Evolutionary conservation across 2,888 invertebrate species (phyloP).

Genomic region (Scelioninae gen. 2): DNA sequence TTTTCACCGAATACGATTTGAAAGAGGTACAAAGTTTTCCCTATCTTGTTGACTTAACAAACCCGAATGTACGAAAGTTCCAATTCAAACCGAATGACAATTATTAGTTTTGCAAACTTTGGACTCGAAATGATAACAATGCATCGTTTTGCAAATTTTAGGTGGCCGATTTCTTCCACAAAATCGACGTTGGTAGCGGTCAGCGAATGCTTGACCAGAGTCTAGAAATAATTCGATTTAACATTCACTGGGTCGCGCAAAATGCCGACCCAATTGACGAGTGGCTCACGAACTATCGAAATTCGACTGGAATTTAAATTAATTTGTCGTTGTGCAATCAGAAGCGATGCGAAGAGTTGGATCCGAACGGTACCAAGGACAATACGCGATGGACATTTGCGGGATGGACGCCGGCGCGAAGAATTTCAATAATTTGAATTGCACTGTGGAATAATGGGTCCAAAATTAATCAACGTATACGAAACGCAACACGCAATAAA

Average conservation of each 20-base stretch:
- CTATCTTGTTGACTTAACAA: too few relatives aligned
- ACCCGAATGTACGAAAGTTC: too few relatives aligned
- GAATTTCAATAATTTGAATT: too few relatives aligned
- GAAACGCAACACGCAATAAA: conserved; percentile 19
- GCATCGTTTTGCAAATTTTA: conserved; percentile 63
- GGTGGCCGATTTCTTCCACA: conserved; percentile 80
- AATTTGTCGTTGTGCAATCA: conserved; percentile 12
- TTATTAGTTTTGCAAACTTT: too few relatives aligned
- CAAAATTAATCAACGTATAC: conserved; percentile 41
- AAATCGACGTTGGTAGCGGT: conserved; percentile 78
- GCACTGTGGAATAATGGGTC: conserved; percentile 16
- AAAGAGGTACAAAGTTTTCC: conserved; percentile 83
- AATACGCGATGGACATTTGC: conserved; percentile 26
- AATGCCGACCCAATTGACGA: conserved; percentile 77
- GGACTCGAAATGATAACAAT: too few relatives aligned
- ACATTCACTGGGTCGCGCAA: conserved; percentile 86
- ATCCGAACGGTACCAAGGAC: too few relatives aligned
- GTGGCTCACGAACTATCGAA: conserved; percentile 76
- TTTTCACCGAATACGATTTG: conserved; percentile 85
- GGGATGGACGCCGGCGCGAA: too few relatives aligned
- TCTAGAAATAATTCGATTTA: conserved; percentile 86
- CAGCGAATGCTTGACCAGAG: conserved; percentile 82
- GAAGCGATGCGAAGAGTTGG: too few relatives aligned
- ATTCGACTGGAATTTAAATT: conserved; percentile 60
- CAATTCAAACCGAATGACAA: too few relatives aligned